Evolutionary conservation across 2,888 invertebrate species (phyloP).

Genomic region (Acheta domesticus): DNA sequence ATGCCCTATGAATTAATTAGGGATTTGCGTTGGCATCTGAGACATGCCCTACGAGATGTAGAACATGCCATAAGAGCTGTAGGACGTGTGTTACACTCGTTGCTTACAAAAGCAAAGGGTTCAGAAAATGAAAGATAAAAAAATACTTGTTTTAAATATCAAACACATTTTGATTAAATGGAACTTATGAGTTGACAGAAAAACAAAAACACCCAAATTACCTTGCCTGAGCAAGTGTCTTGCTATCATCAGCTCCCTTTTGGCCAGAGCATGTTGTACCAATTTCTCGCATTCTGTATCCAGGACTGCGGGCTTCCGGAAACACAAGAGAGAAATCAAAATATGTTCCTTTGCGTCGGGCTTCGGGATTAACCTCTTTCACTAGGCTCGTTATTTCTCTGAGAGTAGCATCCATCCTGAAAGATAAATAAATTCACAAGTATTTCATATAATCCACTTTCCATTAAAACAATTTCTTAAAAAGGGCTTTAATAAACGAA

Average conservation of each 20-base stretch:
- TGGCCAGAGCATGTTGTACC: constrained; percentile 91
- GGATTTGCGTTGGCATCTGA: no score
- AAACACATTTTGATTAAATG: no score
- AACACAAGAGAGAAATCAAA: constrained; percentile 93
- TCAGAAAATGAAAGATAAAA: no score
- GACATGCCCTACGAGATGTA: no score
- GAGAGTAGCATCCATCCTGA: constrained; percentile 83
- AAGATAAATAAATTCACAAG: background rate
- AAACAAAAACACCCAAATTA: constrained; percentile 33
- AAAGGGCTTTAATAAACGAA: no score
- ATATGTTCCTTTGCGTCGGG: constrained; percentile 90
- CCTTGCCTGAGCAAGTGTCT: constrained; percentile 77
- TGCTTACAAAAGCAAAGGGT: no score
- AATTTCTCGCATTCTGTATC: constrained; percentile 89
- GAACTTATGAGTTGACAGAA: no score
- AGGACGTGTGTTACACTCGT: no score
- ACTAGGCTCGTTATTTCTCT: constrained; percentile 95
- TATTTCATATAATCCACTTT: background rate
- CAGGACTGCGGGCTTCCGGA: constrained; percentile 66
- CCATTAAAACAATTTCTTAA: background rate
- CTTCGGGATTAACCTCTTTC: constrained; percentile 97
- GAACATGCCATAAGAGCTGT: no score
- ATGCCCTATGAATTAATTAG: no score
- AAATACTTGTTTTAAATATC: no score
- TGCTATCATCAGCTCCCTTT: constrained; percentile 90